A percentile compares a stretch with the other conserved stretches of the same genome.
phyloP scores from a whole-genome alignment of 2,113 vertebrate genomes.

The Gobius niger region DNA sequence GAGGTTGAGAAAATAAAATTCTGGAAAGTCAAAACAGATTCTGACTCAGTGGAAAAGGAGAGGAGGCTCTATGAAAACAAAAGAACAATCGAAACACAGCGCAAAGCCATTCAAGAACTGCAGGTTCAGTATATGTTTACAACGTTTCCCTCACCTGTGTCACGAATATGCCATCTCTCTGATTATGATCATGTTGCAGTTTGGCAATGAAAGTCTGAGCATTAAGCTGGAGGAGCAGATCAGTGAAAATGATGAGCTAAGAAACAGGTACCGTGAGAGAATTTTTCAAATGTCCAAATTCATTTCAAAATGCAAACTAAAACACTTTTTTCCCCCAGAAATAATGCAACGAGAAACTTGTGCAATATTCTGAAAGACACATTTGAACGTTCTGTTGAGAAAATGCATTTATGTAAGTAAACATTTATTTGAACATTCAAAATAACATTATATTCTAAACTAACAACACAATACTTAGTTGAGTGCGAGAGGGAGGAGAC shows the following conservation, averaged over 20 bases:
- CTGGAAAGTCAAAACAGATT: slow-evolving; percentile 85
- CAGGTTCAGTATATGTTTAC: slow-evolving; percentile 77
- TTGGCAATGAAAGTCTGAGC: slow-evolving; percentile 91
- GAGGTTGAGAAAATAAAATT: slow-evolving; percentile 90
- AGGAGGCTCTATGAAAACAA: slow-evolving; percentile 85
- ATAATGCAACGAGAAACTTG: slow-evolving; percentile 83
- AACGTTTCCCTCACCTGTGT: neutral
- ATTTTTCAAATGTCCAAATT: too few relatives aligned
- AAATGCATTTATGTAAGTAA: slow-evolving; percentile 87
- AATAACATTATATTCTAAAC: neutral
- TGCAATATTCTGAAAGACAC: slow-evolving; percentile 90
- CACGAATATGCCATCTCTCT: too few relatives aligned
- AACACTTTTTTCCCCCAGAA: slow-evolving; percentile 67
- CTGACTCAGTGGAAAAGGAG: slow-evolving; percentile 84
- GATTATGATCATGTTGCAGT: slow-evolving; percentile 69
- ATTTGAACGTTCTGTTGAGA: slow-evolving; percentile 83
- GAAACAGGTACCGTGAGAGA: slow-evolving; percentile 80
- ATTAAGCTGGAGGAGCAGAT: slow-evolving; percentile 90
- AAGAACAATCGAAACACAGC: slow-evolving; percentile 87
- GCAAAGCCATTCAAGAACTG: slow-evolving; percentile 90
- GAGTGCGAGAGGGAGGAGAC: slow-evolving; percentile 91
- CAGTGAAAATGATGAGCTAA: slow-evolving; percentile 88
- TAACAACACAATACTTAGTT: slow-evolving; percentile 72
- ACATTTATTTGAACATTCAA: neutral
- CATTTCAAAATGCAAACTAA: too few relatives aligned